Evolutionary conservation across 2,113 vertebrate species (phyloP), one percentile per base, ranked within the genome.

Genomic region (Pachycephala philippinensis): DNA sequence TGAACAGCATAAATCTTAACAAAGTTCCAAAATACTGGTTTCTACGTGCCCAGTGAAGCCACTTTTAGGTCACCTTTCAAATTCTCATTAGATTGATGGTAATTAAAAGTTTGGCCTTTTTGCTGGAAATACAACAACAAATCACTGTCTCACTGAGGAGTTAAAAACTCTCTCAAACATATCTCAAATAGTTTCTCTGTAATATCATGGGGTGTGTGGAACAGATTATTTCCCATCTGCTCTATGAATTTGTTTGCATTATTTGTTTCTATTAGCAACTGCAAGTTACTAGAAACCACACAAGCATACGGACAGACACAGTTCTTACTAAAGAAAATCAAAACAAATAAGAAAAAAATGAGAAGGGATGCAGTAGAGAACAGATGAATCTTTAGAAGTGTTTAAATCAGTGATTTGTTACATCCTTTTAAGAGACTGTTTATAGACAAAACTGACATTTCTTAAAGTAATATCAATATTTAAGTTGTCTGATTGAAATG

Each of bases 241-340:
- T 82, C 80, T 76, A 91, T 56, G 68, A 74, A 90, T 96, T 88
- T 97, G 95, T 96, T 96, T 97, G 87, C 92, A 84, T 88, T 96
- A 91, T 95, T 96, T 95, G 95, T 97, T 96, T 96, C 96, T 95
- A 70, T 81, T 97, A 96, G 96, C 95, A 97, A 97, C 95, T 86
- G 88, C 42, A 90, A 94, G 59, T 80, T 93, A 84, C 79, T 86
- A 93, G 70, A 86, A 90, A 83, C 59, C 71, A 87, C 57, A 76
- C 49, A 84, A 47, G 54, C 57, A 82, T 30, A 83, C 0, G 2
- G 54, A 78, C 50, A 66, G 45, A 69, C 33, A 74, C 17, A 57
- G 63, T 37, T 76, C 63, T 83, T 69, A 76, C 8, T 24, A 15
- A 44, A 68, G 78, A 72, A 54, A 11, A 18, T 39, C 33, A 45